Evolutionary conservation across 2,888 invertebrate species (phyloP), one percentile per base, ranked within the genome.

Genomic region (Empis livida): DNA sequence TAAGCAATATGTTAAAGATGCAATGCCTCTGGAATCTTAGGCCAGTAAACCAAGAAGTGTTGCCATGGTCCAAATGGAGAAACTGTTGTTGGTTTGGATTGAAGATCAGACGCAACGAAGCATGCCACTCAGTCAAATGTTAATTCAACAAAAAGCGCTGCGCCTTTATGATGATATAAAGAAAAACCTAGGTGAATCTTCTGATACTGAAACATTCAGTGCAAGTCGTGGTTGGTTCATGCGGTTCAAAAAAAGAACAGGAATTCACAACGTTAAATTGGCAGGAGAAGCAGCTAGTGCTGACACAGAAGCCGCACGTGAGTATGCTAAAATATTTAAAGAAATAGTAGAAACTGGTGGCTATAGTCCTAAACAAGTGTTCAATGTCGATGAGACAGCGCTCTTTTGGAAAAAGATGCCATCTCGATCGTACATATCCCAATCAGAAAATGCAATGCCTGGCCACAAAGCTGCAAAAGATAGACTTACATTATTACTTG

Each of bases 161-260:
- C n/a, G 5, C 8, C 13, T 35, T 35, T 35, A 35, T 8, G 35
- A 35, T 35, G 35, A 35, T 35, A 4, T 35, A n/a, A 13, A 35
- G n/a, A 35, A 35, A 35, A 35, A 10, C 5, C 5, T 27, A 8
- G 23, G 23, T 4, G 23, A 27, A 4, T 4, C 23, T 27, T 27
- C 23, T 8, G 6, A 27, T 6, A 8, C 6, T 6, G 23, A 27
- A 27, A 27, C 23, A 8, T 27, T 27, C 23, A 27, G 6, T 27
- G 53, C 53, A 39, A 55, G 54, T 40, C 11, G 16, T 15, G 39
- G 20, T 5, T 39, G 39, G 39, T 39, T 39, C 20, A 20, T 20
- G 2, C 10, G 16, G 11, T 39, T 39, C 11, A 41, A 41, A 41
- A n/a, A 23, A 23, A 20, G 23, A 9, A 3, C 6, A 6, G 20